phyloP scores from a whole-genome alignment of 2,797 vertebrate genomes.

The Delichon dasypus region DNA sequence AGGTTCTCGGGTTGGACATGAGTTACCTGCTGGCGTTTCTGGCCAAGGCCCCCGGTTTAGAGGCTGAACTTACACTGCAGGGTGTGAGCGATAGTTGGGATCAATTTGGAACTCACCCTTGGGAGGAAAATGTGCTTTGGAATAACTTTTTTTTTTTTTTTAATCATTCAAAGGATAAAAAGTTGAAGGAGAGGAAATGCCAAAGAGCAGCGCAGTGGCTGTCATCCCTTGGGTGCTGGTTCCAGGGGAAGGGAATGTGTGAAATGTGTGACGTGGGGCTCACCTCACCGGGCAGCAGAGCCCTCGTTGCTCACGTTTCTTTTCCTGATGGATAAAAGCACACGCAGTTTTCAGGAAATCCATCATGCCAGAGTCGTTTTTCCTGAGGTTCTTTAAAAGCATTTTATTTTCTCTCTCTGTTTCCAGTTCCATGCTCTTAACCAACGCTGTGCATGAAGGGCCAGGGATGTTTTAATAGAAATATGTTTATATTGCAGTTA shows the following conservation, averaged over 20 bases:
- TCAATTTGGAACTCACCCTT: not conserved
- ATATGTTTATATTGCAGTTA: not conserved
- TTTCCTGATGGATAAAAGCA: not conserved
- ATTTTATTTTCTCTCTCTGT: conserved; percentile 11
- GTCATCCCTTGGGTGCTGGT: not conserved
- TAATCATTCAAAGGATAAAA: not conserved
- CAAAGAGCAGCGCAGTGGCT: not conserved
- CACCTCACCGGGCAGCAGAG: not conserved
- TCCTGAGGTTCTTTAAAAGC: not conserved
- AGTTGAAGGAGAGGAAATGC: not conserved
- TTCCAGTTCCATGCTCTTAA: conserved; percentile 1
- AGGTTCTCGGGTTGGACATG: conserved; percentile 11
- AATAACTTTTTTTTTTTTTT: not conserved
- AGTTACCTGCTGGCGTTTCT: conserved; percentile 13
- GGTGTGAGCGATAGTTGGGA: not conserved
- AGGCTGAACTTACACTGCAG: not conserved
- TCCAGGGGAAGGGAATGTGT: not conserved
- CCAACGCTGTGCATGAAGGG: not conserved
- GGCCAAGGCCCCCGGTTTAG: not conserved
- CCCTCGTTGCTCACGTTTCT: not conserved
- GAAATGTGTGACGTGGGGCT: not conserved
- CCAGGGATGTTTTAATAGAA: not conserved
- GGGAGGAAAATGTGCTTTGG: not conserved
- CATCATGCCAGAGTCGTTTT: not conserved
- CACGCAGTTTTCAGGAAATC: not conserved